Conservation (phyloP, 2,888 invertebrate genomes). For the Xanthorhoe designata region DNA sequence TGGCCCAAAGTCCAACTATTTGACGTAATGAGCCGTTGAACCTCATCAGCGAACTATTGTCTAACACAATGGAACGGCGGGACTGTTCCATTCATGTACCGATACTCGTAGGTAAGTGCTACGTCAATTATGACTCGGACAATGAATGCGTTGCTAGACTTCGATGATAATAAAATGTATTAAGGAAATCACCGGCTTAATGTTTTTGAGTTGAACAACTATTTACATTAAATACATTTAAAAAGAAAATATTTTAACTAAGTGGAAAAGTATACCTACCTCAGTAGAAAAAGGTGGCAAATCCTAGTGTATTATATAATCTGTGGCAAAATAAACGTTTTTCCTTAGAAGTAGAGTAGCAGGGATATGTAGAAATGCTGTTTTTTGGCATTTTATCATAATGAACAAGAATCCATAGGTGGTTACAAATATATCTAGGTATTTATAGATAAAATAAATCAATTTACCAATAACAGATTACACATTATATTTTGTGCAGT, state of each 20-base stretch:
- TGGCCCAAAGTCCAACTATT: conserved; percentile 20
- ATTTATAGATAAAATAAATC: no score
- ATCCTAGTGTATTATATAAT: no score
- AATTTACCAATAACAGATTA: no score
- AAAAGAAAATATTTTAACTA: background rate
- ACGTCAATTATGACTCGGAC: conserved; percentile 15
- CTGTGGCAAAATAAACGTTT: no score
- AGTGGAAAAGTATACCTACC: no score
- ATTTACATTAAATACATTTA: background rate
- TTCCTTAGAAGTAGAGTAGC: no score
- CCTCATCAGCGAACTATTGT: conserved; percentile 46
- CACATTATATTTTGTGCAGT: no score
- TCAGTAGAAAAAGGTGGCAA: no score
- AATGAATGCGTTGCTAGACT: conserved; percentile 6
- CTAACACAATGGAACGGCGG: conserved; percentile 37
- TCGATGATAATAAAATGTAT: background rate
- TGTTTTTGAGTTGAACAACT: background rate
- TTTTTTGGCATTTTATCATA: no score
- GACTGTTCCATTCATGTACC: conserved; percentile 10
- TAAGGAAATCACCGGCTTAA: background rate
- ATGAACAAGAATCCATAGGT: no score
- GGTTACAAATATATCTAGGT: no score
- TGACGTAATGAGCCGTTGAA: conserved; percentile 42
- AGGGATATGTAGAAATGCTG: no score
- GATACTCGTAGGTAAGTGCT: conserved; percentile 15